phyloP scores from a whole-genome alignment of 2,797 vertebrate species.

The Microctenopoma stevenorrisi region DNA sequence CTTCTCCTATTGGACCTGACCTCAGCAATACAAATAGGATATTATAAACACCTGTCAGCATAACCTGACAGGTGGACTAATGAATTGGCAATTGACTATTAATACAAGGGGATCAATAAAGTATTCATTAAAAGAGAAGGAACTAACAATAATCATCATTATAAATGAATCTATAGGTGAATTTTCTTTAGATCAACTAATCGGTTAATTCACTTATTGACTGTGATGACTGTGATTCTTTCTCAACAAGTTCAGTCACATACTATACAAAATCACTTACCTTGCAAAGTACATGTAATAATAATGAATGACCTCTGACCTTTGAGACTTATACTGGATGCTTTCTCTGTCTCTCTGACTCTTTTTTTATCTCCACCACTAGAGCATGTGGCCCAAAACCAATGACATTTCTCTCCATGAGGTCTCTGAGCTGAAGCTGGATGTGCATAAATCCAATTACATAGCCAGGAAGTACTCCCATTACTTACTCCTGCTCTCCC shows the following conservation, averaged over 20 bases:
- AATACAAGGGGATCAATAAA: not conserved
- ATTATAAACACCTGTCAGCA: not conserved
- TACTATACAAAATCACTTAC: not conserved
- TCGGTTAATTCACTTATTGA: too few species aligned
- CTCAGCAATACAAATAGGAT: not conserved
- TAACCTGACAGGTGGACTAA: not conserved
- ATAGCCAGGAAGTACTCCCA: conserved; percentile 48
- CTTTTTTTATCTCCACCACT: not conserved
- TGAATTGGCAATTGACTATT: not conserved
- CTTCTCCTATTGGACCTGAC: not conserved
- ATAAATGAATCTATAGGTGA: not conserved
- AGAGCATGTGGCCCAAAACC: not conserved
- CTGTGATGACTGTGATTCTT: too few species aligned
- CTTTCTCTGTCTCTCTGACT: not conserved
- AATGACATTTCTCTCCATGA: conserved; percentile 35
- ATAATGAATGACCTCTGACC: conserved; percentile 28
- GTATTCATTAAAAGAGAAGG: too few species aligned
- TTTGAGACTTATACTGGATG: not conserved
- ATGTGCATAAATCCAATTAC: conserved; percentile 65
- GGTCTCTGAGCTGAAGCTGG: conserved; percentile 33
- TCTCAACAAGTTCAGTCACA: not conserved
- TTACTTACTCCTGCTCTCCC: conserved; percentile 55
- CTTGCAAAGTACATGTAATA: not conserved
- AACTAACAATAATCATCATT: not conserved
- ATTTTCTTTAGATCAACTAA: too few species aligned